phyloP scores from a whole-genome alignment of 2,888 invertebrate genomes.

The Brachypterus glaber region DNA sequence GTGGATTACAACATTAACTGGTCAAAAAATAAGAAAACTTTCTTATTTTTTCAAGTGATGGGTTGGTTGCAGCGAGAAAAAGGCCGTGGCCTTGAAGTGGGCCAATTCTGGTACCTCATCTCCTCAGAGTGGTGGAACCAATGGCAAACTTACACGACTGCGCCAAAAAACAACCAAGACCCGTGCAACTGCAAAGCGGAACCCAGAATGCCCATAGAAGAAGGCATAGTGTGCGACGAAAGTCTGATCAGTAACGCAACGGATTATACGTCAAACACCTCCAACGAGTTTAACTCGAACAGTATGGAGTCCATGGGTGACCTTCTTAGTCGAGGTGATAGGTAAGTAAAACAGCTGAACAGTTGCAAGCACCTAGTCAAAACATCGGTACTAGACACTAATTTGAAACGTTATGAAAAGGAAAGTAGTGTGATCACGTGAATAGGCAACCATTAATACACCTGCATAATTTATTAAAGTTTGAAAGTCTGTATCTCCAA shows the following conservation, averaged over 20 bases:
- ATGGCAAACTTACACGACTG: constrained; percentile 64
- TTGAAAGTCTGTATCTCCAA: no score
- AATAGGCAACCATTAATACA: no score
- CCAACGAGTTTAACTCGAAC: constrained; percentile 38
- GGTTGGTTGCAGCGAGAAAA: constrained; percentile 77
- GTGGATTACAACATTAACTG: no score
- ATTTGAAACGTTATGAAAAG: no score
- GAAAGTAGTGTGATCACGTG: no score
- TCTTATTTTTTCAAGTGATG: constrained; percentile 45
- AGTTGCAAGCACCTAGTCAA: no score
- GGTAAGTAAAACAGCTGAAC: no score
- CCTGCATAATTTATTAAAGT: no score
- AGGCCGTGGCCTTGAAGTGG: constrained; percentile 62
- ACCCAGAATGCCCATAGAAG: constrained; percentile 43
- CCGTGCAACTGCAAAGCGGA: constrained; percentile 42
- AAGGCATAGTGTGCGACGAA: constrained; percentile 59
- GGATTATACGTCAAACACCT: constrained; percentile 34
- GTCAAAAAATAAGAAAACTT: not conserved
- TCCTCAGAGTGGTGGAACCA: constrained; percentile 78
- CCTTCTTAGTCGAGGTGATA: constrained; percentile 49
- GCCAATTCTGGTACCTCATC: constrained; percentile 85
- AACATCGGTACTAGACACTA: no score
- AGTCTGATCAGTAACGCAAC: constrained; percentile 52
- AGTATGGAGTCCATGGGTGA: constrained; percentile 56
- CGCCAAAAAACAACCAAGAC: constrained; percentile 33